Conservation (phyloP, 1,140 invertebrate genomes). For the Calycopis cecrops region DNA sequence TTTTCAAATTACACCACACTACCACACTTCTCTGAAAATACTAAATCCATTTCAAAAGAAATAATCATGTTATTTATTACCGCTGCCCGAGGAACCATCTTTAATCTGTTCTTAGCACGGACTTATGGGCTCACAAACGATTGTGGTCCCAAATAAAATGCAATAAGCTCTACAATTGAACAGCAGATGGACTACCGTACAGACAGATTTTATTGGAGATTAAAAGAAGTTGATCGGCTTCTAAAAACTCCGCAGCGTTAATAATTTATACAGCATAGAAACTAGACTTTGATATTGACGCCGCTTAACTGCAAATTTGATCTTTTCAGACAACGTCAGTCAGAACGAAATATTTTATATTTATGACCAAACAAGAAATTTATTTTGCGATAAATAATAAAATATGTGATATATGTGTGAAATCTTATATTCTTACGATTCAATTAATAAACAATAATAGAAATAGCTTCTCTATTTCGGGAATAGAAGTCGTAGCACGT, state of each 20-base stretch:
- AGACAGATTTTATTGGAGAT: conserved; percentile 61
- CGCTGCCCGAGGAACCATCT: conserved; percentile 47
- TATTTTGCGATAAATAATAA: too few species aligned
- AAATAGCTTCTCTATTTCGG: too few species aligned
- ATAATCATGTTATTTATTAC: conserved; percentile 72
- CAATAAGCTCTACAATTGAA: conserved; percentile 12
- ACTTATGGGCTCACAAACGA: conserved; percentile 12
- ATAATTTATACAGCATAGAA: conserved; percentile 39
- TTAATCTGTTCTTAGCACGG: conserved; percentile 66
- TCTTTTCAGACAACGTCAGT: not conserved
- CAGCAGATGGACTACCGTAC: conserved; percentile 19
- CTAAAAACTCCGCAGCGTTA: conserved; percentile 48
- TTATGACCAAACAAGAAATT: too few species aligned
- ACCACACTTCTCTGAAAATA: conserved; percentile 28
- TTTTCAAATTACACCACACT: conserved; percentile 37
- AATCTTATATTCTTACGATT: too few species aligned
- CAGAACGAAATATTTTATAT: too few species aligned
- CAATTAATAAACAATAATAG: too few species aligned
- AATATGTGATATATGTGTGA: too few species aligned
- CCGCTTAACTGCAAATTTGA: conserved; percentile 9
- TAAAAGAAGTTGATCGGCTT: conserved; percentile 55
- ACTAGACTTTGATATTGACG: conserved; percentile 30
- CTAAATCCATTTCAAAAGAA: conserved; percentile 58
- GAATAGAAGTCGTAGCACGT: too few species aligned
- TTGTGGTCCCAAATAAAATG: conserved; percentile 3